These are phyloP conservation scores for Alviniconcha strummeri DNA, from an alignment of 2,888 invertebrate species.

Conservation along the genomic window DNA sequence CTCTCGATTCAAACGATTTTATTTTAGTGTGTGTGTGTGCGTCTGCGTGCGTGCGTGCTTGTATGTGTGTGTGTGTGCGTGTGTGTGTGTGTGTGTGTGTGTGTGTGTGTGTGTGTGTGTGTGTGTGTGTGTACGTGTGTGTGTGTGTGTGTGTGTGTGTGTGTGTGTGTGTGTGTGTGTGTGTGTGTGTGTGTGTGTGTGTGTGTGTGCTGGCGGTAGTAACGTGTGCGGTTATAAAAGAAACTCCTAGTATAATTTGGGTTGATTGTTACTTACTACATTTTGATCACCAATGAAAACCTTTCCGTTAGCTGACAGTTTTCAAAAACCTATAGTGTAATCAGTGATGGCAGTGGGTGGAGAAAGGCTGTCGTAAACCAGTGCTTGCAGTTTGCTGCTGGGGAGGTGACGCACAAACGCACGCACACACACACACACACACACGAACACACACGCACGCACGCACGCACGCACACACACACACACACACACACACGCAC, in stretches of 20 bases:
- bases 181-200: neutral
- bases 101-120: neutral
- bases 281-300: too few relatives aligned
- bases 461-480: neutral
- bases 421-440: neutral
- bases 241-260: too few relatives aligned
- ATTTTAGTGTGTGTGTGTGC: neutral
- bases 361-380: too few relatives aligned
- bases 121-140: neutral
- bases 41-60: too few relatives aligned
- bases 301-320: neutral
- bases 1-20: too few relatives aligned
- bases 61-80: too few relatives aligned
- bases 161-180: slow-evolving; percentile 1
- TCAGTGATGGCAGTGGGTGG: neutral
- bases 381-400: too few relatives aligned
- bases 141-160: slow-evolving; percentile 1
- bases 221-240: too few relatives aligned
- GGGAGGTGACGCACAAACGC: neutral
- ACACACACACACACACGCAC: neutral
- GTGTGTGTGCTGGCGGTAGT: neutral
- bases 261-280: too few relatives aligned
- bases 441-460: neutral
- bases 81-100: neutral
- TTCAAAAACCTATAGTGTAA: too few relatives aligned